Percentiles rank a stretch among this genome's conserved stretches.
Evolutionary conservation across 1,140 invertebrate species (phyloP).

Genomic region (Cheumatopsyche charites): DNA sequence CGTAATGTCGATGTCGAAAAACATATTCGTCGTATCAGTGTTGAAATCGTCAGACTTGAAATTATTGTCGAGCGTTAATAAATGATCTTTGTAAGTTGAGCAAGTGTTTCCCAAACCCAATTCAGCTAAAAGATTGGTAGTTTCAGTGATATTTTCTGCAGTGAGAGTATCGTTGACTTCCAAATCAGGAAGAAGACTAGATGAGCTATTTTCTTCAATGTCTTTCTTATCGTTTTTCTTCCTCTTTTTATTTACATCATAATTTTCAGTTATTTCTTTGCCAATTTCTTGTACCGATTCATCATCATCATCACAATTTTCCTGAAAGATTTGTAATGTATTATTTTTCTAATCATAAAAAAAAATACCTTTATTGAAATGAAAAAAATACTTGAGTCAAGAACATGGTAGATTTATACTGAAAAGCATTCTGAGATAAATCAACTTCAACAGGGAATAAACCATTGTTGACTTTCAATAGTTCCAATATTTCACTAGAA

Average conservation of each 20-base stretch:
- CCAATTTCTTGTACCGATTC: conserved; percentile 52
- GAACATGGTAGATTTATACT: conserved; percentile 71
- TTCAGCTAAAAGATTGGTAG: conserved; percentile 45
- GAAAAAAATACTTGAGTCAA: conserved; percentile 12
- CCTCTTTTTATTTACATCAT: conserved; percentile 45
- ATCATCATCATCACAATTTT: conserved; percentile 60
- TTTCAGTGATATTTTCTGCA: conserved; percentile 44
- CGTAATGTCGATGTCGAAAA: conserved; percentile 43
- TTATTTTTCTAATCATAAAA: not conserved
- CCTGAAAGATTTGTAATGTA: conserved; percentile 48
- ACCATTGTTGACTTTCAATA: conserved; percentile 72
- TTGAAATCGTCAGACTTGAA: conserved; percentile 26
- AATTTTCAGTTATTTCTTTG: conserved; percentile 49
- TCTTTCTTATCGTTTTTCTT: conserved; percentile 36
- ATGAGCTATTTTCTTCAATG: conserved; percentile 15
- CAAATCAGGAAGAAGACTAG: conserved; percentile 42
- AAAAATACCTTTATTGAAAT: not conserved
- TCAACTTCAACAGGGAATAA: conserved; percentile 98
- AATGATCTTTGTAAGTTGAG: conserved; percentile 14
- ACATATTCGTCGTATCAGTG: conserved; percentile 13
- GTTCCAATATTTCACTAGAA: conserved; percentile 61
- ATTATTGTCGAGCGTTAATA: conserved; percentile 26
- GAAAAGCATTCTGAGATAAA: conserved; percentile 88
- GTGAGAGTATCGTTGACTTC: conserved; percentile 32
- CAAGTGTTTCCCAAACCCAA: conserved; percentile 43